These are phyloP conservation scores for Sinocyclocheilus anshuiensis DNA, from an alignment of 2,113 vertebrate genomes.

Conservation along the genomic window DNA sequence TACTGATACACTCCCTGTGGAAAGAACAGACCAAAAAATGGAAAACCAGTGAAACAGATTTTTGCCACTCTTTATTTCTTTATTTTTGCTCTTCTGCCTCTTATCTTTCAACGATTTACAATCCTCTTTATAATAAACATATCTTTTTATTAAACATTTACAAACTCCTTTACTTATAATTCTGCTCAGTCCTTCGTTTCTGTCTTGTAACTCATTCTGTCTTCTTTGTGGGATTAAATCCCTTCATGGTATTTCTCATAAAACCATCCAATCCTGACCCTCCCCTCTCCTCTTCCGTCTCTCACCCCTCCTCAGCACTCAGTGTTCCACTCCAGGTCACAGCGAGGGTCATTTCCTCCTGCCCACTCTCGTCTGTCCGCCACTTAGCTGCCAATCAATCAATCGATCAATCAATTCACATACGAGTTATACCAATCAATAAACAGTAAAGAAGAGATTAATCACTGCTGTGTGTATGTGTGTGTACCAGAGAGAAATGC, in stretches of 20 bases:
- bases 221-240: background rate
- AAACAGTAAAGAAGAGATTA: background rate
- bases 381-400: slow-evolving; percentile 84
- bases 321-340: slow-evolving; percentile 91
- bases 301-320: slow-evolving; percentile 89
- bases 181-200: background rate
- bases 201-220: background rate
- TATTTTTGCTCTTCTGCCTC: background rate
- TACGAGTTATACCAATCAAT: background rate
- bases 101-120: background rate
- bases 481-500: slow-evolving; percentile 89
- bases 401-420: background rate
- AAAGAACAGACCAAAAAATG: slow-evolving; percentile 47
- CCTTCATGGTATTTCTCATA: background rate
- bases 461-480: slow-evolving; percentile 33
- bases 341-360: slow-evolving; percentile 92
- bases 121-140: background rate
- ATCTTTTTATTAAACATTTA: background rate
- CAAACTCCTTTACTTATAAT: background rate
- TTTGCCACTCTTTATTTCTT: background rate
- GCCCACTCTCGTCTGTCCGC: slow-evolving; percentile 86
- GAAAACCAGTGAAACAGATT: background rate
- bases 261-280: background rate
- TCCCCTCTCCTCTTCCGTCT: background rate
- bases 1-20: slow-evolving; percentile 88